phyloP scores from a whole-genome alignment of 2,888 invertebrate species.

The Spodoptera littoralis region DNA sequence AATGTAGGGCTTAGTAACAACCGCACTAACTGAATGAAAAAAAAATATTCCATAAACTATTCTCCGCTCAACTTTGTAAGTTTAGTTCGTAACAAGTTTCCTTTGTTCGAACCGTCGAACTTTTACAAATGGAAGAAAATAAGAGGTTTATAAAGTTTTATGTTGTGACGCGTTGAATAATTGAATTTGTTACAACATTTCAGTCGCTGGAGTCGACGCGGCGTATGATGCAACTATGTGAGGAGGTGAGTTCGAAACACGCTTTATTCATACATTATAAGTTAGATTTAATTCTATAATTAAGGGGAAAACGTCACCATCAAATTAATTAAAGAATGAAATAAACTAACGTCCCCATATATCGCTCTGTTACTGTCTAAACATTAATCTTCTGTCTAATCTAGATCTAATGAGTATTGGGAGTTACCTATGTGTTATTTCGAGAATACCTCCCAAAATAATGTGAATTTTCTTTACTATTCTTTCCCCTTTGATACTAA shows the following conservation, averaged over 20 bases:
- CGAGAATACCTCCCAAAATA: conserved; percentile 74
- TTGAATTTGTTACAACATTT: conserved; percentile 76
- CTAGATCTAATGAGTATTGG: conserved; percentile 41
- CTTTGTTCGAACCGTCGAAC: conserved; percentile 35
- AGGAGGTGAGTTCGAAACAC: conserved; percentile 92
- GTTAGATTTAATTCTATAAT: conserved; percentile 15
- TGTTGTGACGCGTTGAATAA: conserved; percentile 23
- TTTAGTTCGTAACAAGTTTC: conserved; percentile 13
- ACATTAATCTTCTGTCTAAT: conserved; percentile 22
- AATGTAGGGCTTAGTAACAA: too few relatives aligned
- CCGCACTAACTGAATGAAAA: background rate
- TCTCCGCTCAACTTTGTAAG: conserved; percentile 3
- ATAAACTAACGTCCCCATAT: conserved; percentile 8
- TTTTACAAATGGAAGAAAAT: conserved; percentile 22
- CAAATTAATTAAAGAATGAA: conserved; percentile 11
- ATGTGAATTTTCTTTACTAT: conserved; percentile 23
- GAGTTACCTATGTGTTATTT: conserved; percentile 64
- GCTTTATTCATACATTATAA: conserved; percentile 11
- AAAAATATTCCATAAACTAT: conserved; percentile 2
- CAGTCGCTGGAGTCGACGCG: conserved; percentile 97
- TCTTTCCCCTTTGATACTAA: conserved; percentile 12
- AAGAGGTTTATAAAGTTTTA: conserved; percentile 17
- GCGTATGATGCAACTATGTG: conserved; percentile 97
- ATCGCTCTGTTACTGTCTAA: conserved; percentile 17
- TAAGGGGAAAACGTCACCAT: conserved; percentile 22